Evolutionary conservation across 2,888 invertebrate species (phyloP).

Genomic region (Pogonocherus hispidulus): DNA sequence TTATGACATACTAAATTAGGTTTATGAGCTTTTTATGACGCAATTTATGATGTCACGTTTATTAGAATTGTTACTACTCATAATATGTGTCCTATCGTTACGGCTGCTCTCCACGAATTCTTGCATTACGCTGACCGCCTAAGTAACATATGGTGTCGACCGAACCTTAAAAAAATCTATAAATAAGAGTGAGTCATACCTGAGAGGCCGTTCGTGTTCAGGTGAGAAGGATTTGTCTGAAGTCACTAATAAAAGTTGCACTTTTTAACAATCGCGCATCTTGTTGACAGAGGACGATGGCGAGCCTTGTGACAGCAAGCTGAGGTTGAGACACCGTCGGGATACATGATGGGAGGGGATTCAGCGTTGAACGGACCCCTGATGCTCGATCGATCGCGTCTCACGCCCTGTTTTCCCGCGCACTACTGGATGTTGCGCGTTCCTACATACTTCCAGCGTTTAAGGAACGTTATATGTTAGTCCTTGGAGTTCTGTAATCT

Average conservation of each 20-base stretch:
- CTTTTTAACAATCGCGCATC: constrained; percentile 63
- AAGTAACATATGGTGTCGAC: constrained; percentile 27
- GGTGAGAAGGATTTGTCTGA: constrained; percentile 27
- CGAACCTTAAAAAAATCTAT: constrained; percentile 26
- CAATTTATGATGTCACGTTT: constrained; percentile 24
- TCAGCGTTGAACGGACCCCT: constrained; percentile 58
- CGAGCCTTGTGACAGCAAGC: constrained; percentile 63
- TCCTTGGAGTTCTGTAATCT: constrained; percentile 60
- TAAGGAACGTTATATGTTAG: constrained; percentile 54
- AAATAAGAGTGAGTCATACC: constrained; percentile 33
- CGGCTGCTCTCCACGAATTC: constrained; percentile 7
- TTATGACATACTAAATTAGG: constrained; percentile 18
- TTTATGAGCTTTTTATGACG: constrained; percentile 23
- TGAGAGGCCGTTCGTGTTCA: constrained; percentile 23
- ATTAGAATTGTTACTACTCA: constrained; percentile 22
- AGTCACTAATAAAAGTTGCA: constrained; percentile 46
- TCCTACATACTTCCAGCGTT: constrained; percentile 35
- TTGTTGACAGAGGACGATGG: constrained; percentile 64
- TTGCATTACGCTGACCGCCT: constrained; percentile 1
- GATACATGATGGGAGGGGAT: constrained; percentile 60
- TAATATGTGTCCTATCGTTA: constrained; percentile 1
- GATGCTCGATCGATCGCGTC: constrained; percentile 66
- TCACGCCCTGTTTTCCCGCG: constrained; percentile 67
- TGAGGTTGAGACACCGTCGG: constrained; percentile 61
- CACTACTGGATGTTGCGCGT: constrained; percentile 57